Evolutionary conservation across 2,113 vertebrate genomes (phyloP), one percentile per base, ranked within the genome.

Genomic region (Gambusia affinis): DNA sequence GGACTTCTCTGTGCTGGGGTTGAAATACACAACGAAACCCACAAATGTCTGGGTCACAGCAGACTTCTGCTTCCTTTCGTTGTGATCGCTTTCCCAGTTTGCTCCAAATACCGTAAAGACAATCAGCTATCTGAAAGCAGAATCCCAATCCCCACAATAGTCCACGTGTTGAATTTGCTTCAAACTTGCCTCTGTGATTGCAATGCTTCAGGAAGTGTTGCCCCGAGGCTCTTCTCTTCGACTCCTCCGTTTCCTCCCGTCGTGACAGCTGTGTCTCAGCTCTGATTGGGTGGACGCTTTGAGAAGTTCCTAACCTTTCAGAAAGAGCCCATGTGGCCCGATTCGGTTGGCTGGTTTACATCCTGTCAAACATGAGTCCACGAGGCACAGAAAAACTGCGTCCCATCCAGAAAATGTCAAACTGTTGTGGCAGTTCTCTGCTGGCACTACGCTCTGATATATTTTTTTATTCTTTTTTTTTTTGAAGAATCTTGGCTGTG

Each of bases 301-400:
- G 79, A 85, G 81, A 78, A 79, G 78, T 85, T 88, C 83, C 79
- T 87, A 91, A 89, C 90, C 90, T 92, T 90, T 88, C 82, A 72
- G 83, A 81, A 69, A 82, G 85, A 82, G 83, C 85, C 90, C 86
- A 87, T 90, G 88, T 88, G 87, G 84, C 89, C 79, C 85, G 88
- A 82, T 79, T 81, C 78, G 86, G 88, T 83, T 72, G 91, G 87
- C 83, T 87, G 89, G 70, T 87, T 91, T 90, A 88, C 89, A 91
- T 88, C 87, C 88, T 91, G 89, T 90, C 90, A 90, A 86, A 92
- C 91, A 88, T 11, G 79, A 91, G 69, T 81, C 85, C 82, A 82
- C 68, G 83, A 91, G 85, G 80, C 85, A 78, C 81, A 72, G 44
- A 76, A 67, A 86, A 89, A 88, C 73, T 37, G 71, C 66, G 69